Evolutionary conservation across 2,888 invertebrate genomes (phyloP).

Genomic region (Leptinotarsa rubiginosa): DNA sequence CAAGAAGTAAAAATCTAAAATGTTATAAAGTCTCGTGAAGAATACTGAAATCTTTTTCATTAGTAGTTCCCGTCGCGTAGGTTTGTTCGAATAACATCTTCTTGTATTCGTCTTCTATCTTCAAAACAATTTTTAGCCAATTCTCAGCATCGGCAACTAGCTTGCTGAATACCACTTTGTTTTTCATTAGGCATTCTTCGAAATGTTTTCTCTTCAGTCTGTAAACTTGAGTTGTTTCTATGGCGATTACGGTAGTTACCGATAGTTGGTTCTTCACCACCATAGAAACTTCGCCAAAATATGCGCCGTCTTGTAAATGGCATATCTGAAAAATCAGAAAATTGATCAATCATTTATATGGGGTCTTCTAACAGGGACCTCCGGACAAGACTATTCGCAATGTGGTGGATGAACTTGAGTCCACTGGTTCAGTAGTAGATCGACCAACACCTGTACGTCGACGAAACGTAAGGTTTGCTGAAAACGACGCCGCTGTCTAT

Average conservation of each 20-base stretch:
- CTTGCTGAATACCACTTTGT: conserved; percentile 37
- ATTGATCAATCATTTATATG: too few relatives aligned
- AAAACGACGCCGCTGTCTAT: too few relatives aligned
- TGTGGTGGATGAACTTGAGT: too few relatives aligned
- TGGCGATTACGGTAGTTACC: conserved; percentile 71
- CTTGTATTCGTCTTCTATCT: conserved; percentile 46
- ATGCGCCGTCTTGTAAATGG: conserved; percentile 70
- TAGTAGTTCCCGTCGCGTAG: neutral
- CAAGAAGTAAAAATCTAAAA: neutral
- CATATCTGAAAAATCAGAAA: conserved; percentile 42
- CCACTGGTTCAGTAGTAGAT: too few relatives aligned
- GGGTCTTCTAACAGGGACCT: too few relatives aligned
- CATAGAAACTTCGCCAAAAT: conserved; percentile 74
- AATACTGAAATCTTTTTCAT: neutral
- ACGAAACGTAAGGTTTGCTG: too few relatives aligned
- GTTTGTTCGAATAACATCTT: conserved; percentile 41
- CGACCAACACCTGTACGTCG: too few relatives aligned
- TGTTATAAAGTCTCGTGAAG: neutral
- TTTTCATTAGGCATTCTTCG: conserved; percentile 53
- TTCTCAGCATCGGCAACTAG: conserved; percentile 40
- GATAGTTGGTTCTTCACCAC: conserved; percentile 70
- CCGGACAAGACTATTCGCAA: too few relatives aligned
- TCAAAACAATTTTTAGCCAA: conserved; percentile 31
- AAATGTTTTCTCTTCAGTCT: conserved; percentile 70
- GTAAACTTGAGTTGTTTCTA: conserved; percentile 73